These are phyloP conservation scores for Hydrolagus affinis DNA, from an alignment of 2,113 vertebrate species.

Conservation along the genomic window DNA sequence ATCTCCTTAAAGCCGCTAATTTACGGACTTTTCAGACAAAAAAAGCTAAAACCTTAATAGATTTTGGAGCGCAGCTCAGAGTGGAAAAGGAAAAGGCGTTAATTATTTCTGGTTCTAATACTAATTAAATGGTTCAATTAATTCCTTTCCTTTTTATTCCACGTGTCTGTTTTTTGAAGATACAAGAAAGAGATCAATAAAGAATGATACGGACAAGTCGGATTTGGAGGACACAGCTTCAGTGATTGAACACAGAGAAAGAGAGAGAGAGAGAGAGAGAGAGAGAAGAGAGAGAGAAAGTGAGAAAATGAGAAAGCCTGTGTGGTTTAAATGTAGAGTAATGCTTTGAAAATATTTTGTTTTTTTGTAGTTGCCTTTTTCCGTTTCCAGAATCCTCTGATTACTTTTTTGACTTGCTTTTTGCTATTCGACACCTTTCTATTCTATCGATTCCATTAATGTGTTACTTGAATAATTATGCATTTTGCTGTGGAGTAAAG, in stretches of 20 bases:
- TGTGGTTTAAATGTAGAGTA: no score
- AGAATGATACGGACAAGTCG: conserved; percentile 18
- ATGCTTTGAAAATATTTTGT: no score
- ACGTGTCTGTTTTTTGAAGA: conserved; percentile 25
- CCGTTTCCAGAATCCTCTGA: no score
- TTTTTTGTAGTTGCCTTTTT: no score
- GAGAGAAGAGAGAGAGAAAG: no score
- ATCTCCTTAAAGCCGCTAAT: conserved; percentile 56
- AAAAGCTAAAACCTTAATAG: conserved; percentile 57
- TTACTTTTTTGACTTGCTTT: no score
- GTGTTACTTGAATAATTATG: no score
- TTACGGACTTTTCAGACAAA: conserved; percentile 49
- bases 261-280: no score
- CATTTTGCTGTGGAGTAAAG: no score
- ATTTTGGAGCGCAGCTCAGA: conserved; percentile 54
- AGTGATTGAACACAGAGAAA: background rate
- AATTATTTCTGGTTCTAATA: conserved; percentile 80
- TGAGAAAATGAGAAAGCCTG: no score
- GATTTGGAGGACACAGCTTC: conserved; percentile 3
- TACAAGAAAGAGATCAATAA: conserved; percentile 29
- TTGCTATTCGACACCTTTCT: no score
- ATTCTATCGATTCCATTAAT: no score
- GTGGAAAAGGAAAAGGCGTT: conserved; percentile 64
- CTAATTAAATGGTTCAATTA: conserved; percentile 76
- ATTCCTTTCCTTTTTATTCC: conserved; percentile 19